phyloP scores from a whole-genome alignment of 2,113 vertebrate species.

The Corythornis vintsioides region DNA sequence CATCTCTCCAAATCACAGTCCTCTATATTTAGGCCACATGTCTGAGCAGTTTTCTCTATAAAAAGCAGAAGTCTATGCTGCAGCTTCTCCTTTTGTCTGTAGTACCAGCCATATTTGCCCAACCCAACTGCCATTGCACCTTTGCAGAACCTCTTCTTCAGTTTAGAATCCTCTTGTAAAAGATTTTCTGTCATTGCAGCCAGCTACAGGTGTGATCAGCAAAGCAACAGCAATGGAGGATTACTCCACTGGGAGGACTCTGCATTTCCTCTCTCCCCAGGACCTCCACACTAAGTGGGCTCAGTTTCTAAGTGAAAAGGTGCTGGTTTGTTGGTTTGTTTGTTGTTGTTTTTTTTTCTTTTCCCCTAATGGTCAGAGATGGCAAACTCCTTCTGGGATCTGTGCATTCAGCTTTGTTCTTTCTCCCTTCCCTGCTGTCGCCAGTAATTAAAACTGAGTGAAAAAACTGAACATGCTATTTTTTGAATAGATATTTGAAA shows the following conservation, averaged over 20 bases:
- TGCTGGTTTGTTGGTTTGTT: background rate
- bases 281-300: background rate
- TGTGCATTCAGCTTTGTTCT: slow-evolving; percentile 7
- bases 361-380: slow-evolving; percentile 41
- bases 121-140: background rate
- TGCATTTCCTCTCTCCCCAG: background rate
- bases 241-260: background rate
- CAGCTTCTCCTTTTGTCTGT: slow-evolving; percentile 18
- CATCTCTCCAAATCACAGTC: background rate
- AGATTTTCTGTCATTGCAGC: slow-evolving; percentile 4
- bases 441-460: slow-evolving; percentile 48
- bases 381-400: slow-evolving; percentile 9
- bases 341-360: background rate
- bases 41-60: background rate
- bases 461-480: slow-evolving; percentile 58
- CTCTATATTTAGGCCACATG: background rate
- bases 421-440: background rate
- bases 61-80: background rate
- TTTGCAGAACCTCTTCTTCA: background rate
- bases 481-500: slow-evolving; percentile 72
- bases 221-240: background rate
- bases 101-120: background rate
- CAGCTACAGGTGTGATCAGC: background rate
- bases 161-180: background rate
- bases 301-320: background rate